Percentiles rank a stretch among this genome's conserved stretches.
These are phyloP conservation scores for Hydrochoerus hydrochaeris DNA, from an alignment of 2,113 vertebrate species.

Conservation along the genomic window DNA sequence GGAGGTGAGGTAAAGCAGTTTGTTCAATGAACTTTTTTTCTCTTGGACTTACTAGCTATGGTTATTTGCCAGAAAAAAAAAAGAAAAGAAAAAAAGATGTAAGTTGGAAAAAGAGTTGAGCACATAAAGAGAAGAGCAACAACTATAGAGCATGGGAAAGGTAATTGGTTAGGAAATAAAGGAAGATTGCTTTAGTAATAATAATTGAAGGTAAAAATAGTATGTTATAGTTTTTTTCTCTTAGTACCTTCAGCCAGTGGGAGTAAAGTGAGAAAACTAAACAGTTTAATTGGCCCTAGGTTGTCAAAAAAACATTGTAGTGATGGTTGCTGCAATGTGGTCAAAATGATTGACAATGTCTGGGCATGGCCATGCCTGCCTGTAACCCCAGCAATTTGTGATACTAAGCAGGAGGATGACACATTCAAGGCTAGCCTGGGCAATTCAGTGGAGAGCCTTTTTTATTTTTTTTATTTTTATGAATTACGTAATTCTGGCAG, in stretches of 20 bases:
- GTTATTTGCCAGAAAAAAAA: conserved; percentile 1
- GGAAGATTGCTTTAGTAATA: background rate
- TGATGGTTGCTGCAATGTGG: background rate
- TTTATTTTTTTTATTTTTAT: background rate
- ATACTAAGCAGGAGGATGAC: background rate
- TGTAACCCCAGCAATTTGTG: background rate
- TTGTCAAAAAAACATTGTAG: background rate
- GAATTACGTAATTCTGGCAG: background rate
- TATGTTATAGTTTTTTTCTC: background rate
- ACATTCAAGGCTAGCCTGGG: background rate
- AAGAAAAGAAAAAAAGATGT: background rate
- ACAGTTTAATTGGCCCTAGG: background rate
- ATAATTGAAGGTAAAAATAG: background rate
- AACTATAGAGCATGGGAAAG: background rate
- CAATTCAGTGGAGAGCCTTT: background rate
- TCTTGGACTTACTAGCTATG: background rate
- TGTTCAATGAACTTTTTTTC: background rate
- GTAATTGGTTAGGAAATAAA: background rate
- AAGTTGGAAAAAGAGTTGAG: background rate
- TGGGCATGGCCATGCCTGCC: background rate
- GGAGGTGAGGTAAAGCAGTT: background rate
- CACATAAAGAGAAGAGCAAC: background rate
- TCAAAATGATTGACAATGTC: background rate
- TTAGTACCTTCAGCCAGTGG: background rate
- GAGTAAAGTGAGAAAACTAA: conserved; percentile 18